Evolutionary conservation across 2,113 vertebrate genomes (phyloP).

Genomic region (Nannobrachium achirus): DNA sequence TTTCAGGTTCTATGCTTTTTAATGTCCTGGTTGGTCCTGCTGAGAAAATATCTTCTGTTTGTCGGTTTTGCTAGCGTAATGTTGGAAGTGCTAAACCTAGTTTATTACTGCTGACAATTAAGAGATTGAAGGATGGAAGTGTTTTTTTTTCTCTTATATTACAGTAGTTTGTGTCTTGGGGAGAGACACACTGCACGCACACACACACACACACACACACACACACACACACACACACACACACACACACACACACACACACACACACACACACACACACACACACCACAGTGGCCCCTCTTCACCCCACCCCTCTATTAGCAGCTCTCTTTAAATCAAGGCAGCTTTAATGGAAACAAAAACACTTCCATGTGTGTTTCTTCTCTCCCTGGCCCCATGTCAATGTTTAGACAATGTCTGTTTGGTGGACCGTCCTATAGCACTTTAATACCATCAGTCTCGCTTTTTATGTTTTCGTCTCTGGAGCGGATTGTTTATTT

Average conservation of each 20-base stretch:
- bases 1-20: constrained; percentile 32
- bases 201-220: no score
- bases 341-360: constrained; percentile 42
- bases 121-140: constrained; percentile 38
- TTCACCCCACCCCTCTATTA: constrained; percentile 33
- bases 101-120: constrained; percentile 6
- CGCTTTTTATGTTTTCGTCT: background rate
- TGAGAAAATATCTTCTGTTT: constrained; percentile 13
- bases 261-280: background rate
- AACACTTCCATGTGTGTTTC: constrained; percentile 43
- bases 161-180: constrained; percentile 39
- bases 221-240: no score
- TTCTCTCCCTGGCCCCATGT: constrained; percentile 26
- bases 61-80: no score
- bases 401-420: constrained; percentile 35
- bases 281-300: constrained; percentile 1
- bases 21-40: constrained; percentile 3
- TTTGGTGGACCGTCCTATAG: constrained; percentile 20
- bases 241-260: no score
- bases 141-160: constrained; percentile 54
- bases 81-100: constrained; percentile 23
- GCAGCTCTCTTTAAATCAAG: constrained; percentile 37
- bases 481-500: constrained; percentile 10
- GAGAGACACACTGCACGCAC: background rate
- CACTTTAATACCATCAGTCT: constrained; percentile 18